Evolutionary conservation across 2,113 vertebrate genomes (phyloP).

Genomic region (Cinclus cinclus): DNA sequence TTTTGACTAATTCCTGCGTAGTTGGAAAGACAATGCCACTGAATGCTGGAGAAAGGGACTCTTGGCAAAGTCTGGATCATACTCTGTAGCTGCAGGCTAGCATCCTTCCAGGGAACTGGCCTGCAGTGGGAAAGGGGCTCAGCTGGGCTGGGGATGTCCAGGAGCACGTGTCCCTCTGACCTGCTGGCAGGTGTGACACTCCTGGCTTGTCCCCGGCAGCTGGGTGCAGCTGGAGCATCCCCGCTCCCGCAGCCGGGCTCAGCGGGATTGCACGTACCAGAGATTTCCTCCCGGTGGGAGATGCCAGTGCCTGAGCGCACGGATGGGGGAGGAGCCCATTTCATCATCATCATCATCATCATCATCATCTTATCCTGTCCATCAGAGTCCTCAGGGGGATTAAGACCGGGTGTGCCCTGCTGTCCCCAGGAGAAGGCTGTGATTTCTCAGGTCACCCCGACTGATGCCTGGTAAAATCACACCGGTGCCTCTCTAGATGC

Average conservation of each 20-base stretch:
- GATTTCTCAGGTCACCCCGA: not conserved
- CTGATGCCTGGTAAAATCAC: not conserved
- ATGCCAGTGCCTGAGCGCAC: rapidly evolving
- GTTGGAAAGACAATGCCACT: not conserved
- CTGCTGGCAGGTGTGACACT: not conserved
- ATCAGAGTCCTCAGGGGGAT: not conserved
- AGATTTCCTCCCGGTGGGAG: not conserved
- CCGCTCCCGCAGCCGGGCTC: rapidly evolving
- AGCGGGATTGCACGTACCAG: rapidly evolving
- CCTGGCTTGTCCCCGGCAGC: not conserved
- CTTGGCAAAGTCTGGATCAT: not conserved
- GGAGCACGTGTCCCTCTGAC: rapidly evolving
- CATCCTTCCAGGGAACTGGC: not conserved
- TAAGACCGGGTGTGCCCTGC: rapidly evolving
- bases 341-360: not conserved
- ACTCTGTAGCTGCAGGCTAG: not conserved
- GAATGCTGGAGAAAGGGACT: not conserved
- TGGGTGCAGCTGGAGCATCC: not conserved
- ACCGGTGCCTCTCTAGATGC: not conserved
- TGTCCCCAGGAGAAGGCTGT: not conserved
- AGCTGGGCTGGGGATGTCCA: not conserved
- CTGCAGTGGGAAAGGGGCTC: not conserved
- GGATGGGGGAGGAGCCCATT: not conserved
- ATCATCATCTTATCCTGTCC: not conserved
- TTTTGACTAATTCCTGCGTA: not conserved